A percentile compares a stretch with the other conserved stretches of the same genome.
Conservation (phyloP, 1,140 invertebrate species). For the Euwallacea fornicatus region DNA sequence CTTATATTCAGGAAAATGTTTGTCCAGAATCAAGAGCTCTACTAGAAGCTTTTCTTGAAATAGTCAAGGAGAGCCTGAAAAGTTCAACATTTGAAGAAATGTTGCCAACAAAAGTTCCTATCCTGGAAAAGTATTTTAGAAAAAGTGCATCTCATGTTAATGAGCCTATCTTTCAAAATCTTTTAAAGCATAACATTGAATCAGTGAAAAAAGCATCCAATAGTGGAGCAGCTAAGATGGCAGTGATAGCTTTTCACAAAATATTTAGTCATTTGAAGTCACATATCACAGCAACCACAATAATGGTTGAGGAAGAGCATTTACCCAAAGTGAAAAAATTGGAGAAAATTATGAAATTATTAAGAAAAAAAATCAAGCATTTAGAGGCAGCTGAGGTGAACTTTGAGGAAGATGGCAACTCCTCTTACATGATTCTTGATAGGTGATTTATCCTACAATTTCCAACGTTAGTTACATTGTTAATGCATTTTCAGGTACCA, state of each 20-base stretch:
- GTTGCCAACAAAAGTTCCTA: constrained; percentile 29
- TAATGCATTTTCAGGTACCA: constrained; percentile 46
- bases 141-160: constrained; percentile 24
- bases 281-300: constrained; percentile 19
- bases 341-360: constrained; percentile 52
- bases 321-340: constrained; percentile 51
- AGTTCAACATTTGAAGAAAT: constrained; percentile 26
- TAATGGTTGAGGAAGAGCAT: constrained; percentile 39
- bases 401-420: constrained; percentile 57
- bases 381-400: constrained; percentile 56
- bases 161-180: constrained; percentile 1
- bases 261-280: constrained; percentile 39
- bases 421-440: constrained; percentile 58
- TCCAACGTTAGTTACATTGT: neutral
- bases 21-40: constrained; percentile 6
- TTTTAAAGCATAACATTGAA: constrained; percentile 20
- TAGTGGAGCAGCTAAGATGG: constrained; percentile 17
- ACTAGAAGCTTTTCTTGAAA: constrained; percentile 31
- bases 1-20: no score
- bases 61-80: constrained; percentile 25
- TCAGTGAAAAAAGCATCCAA: constrained; percentile 32
- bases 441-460: constrained; percentile 44
- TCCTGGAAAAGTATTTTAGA: constrained; percentile 35
- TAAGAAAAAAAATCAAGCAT: constrained; percentile 55
- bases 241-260: constrained; percentile 42